Base-by-base conservation (phyloP, 1,140 invertebrate genomes). In the Ceratina japonica region DNA sequence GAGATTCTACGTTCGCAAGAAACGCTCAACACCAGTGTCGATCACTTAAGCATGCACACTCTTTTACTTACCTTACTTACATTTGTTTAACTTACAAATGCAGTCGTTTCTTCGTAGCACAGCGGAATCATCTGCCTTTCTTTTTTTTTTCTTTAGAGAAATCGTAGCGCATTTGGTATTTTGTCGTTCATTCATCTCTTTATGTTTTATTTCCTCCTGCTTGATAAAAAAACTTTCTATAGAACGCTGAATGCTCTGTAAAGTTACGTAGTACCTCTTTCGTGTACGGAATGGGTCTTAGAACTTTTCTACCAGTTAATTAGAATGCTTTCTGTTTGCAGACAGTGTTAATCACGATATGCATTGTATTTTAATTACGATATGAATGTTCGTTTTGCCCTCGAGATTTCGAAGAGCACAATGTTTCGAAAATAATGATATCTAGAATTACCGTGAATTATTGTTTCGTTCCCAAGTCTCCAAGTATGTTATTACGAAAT, bases 401-500 rank as follows among this genome's bases (percentile, higher is more conserved):
- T 52, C 16, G 37, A 3, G 37, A 52, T 13, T 56, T 56, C 27
- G 75, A 72, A 64, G 75, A 78, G 22, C 70, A 59, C 7, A 51
- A 31, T 59, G 31, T 61, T 61, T 44, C 37, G 37, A 52, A 58
- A 49, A 72, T 49, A 37, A 62, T 24, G n/a, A 37, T 24, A n/a
- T 56, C 20, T 0, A 64, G 13, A 8, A 12, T 49, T 51, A 31
- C 1, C 22, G 52, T n/a, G 68, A 59, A 44, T 44, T 72, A 63
- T 72, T 15, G 20, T 73, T 65, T 73, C 56, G 31, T 80, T 72
- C 44, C 66, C 62, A n/a, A n/a, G 78, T 20, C 54, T 58, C 8
- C 71, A 85, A 85, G 84, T 85, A 85, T 61, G 83, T 85, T 79
- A 84, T 44, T 58, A 52, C 58, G 63, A 65, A 52, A 63, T 70